Conservation (phyloP, 2,113 vertebrate genomes). For the Sylvia atricapilla region DNA sequence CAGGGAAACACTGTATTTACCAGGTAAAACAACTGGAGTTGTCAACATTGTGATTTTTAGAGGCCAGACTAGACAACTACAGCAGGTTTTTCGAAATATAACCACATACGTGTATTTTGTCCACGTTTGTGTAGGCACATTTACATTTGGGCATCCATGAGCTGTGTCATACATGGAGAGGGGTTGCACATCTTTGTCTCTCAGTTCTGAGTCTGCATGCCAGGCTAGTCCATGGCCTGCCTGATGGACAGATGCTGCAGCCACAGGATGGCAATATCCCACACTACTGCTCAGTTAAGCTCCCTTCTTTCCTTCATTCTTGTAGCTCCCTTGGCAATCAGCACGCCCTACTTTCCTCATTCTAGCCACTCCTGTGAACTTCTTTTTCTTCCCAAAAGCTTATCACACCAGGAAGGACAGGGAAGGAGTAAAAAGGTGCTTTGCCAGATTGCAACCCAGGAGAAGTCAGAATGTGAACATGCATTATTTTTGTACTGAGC, state of each 20-base stretch:
- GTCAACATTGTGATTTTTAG: not conserved
- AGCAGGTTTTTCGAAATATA: not conserved
- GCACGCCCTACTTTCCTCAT: not conserved
- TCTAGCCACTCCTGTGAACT: not conserved
- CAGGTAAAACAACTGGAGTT: not conserved
- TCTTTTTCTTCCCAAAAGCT: not conserved
- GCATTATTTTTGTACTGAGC: not conserved
- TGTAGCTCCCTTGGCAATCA: not conserved
- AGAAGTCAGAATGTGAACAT: not conserved
- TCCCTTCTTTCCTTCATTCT: not conserved
- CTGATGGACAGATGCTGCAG: not conserved
- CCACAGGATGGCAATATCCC: not conserved
- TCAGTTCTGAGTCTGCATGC: not conserved
- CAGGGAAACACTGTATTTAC: not conserved
- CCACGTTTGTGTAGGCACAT: fast-evolving
- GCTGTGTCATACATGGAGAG: not conserved
- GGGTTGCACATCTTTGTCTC: not conserved
- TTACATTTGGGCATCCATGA: not conserved
- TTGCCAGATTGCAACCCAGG: not conserved
- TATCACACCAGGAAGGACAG: not conserved
- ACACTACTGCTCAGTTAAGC: not conserved
- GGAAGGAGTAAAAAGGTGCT: not conserved
- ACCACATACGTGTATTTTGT: not conserved
- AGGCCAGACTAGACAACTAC: not conserved
- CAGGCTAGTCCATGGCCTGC: not conserved